A percentile compares a stretch with the other conserved stretches of the same genome.
Conservation (phyloP, 2,888 invertebrate genomes). For the Iselma pallidipennis region DNA sequence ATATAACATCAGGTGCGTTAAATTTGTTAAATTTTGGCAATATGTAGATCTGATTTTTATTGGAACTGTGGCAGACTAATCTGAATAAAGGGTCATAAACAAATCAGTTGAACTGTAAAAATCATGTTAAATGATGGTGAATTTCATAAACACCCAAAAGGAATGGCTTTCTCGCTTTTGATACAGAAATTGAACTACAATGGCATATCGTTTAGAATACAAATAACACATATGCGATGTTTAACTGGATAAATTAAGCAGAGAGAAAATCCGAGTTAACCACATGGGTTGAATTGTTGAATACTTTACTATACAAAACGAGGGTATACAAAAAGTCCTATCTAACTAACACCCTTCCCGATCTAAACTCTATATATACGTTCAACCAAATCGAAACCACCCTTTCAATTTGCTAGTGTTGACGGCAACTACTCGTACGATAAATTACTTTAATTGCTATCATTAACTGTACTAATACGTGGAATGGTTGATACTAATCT, state of each 20-base stretch:
- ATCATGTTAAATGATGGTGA: too few species aligned
- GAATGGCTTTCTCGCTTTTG: too few species aligned
- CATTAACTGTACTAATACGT: conserved; percentile 50
- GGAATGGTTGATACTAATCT: neutral
- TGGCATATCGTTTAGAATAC: conserved; percentile 42
- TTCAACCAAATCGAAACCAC: conserved; percentile 29
- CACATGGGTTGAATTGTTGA: conserved; percentile 44
- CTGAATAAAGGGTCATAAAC: too few species aligned
- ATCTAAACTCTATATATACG: neutral
- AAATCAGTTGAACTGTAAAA: too few species aligned
- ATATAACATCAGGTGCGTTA: too few species aligned
- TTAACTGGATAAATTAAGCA: conserved; percentile 48
- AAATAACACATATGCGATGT: conserved; percentile 44
- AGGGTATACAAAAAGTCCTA: neutral
- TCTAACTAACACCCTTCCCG: neutral
- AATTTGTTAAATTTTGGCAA: too few species aligned
- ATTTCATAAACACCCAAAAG: too few species aligned
- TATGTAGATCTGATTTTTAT: too few species aligned
- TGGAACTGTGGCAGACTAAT: too few species aligned
- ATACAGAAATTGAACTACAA: too few species aligned
- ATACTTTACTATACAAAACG: neutral
- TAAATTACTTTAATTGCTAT: conserved; percentile 54
- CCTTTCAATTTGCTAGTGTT: conserved; percentile 43
- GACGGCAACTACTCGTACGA: conserved; percentile 41
- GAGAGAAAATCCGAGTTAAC: conserved; percentile 49